Evolutionary conservation across 2,113 vertebrate genomes (phyloP).

Genomic region (Sarotherodon lohbergeri): DNA sequence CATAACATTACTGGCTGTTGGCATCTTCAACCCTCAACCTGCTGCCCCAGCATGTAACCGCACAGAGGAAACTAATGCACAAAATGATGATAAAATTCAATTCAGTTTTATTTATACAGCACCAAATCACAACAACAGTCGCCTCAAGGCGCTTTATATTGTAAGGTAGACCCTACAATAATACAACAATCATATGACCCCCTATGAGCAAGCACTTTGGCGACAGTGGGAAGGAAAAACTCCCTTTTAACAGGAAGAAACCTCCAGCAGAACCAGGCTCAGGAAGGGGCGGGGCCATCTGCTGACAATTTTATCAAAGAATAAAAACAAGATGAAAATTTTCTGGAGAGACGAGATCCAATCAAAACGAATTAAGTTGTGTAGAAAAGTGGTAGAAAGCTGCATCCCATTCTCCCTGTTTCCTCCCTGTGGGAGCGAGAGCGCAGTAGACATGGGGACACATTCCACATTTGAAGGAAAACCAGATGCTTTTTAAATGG

Average conservation of each 20-base stretch:
- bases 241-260: neutral
- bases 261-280: neutral
- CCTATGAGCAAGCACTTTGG: accelerated
- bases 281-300: neutral
- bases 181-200: accelerated
- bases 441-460: neutral
- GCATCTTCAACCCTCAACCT: neutral
- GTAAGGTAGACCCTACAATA: neutral
- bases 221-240: neutral
- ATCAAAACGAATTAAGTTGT: neutral
- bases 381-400: neutral
- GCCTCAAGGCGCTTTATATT: accelerated
- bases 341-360: neutral
- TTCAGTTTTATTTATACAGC: neutral
- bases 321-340: neutral
- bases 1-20: neutral
- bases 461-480: neutral
- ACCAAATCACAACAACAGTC: neutral
- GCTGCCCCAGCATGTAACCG: accelerated
- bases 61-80: neutral
- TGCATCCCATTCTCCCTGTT: neutral
- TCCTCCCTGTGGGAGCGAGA: neutral
- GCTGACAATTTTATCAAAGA: neutral
- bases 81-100: accelerated
- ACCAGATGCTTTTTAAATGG: neutral